Conservation (phyloP, 2,113 vertebrate genomes). For the Aegypius monachus region DNA sequence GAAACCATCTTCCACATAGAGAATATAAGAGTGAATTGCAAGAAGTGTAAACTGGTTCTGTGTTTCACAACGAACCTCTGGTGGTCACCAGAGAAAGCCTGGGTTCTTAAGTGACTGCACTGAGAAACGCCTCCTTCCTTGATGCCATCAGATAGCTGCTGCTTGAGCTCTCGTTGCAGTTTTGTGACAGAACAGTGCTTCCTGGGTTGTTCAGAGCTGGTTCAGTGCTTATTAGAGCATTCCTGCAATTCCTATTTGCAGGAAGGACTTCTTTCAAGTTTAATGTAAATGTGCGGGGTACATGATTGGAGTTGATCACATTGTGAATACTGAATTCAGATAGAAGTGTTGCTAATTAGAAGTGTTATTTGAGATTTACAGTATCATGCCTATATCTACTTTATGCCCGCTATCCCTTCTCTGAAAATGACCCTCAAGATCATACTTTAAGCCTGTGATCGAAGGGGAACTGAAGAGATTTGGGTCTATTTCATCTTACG, state of each 20-base stretch:
- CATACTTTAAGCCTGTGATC: not conserved
- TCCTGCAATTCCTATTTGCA: not conserved
- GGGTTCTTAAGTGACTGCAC: not conserved
- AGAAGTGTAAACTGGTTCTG: not conserved
- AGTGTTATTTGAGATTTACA: not conserved
- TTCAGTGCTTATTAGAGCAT: not conserved
- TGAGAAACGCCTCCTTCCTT: not conserved
- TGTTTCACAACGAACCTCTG: not conserved
- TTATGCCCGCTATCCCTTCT: not conserved
- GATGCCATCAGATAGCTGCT: not conserved
- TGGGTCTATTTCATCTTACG: not conserved
- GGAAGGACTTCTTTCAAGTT: not conserved
- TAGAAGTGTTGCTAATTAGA: not conserved
- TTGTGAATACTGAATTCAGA: not conserved
- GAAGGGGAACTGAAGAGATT: not conserved
- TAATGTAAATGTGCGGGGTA: not conserved
- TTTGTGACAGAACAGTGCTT: not conserved
- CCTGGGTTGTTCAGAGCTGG: not conserved
- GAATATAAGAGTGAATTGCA: not conserved
- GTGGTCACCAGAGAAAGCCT: not conserved
- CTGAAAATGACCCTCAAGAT: not conserved
- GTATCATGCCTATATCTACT: not conserved
- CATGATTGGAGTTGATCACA: not conserved
- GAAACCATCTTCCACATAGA: accelerated
- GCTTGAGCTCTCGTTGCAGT: not conserved